These are phyloP conservation scores for Watsonalla binaria DNA, from an alignment of 2,888 invertebrate genomes.

Conservation along the genomic window DNA sequence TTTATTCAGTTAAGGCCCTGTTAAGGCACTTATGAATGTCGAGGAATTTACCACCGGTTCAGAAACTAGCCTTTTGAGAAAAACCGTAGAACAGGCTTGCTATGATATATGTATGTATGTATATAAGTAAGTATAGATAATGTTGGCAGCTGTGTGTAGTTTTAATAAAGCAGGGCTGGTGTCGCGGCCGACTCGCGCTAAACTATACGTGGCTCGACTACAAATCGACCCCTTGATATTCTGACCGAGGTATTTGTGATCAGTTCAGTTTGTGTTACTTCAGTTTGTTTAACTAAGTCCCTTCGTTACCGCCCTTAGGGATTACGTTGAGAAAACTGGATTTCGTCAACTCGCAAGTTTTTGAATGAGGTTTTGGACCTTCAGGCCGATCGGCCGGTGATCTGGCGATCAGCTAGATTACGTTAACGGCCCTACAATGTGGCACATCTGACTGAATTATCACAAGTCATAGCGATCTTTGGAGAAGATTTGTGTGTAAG, in stretches of 20 bases:
- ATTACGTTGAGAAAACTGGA: slow-evolving; percentile 8
- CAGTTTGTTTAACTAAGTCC: slow-evolving; percentile 30
- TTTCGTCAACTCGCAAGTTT: background rate
- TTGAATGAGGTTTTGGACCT: background rate
- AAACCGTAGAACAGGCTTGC: too few species aligned
- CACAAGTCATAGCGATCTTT: too few species aligned
- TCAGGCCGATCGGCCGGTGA: background rate
- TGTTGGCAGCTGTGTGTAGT: background rate
- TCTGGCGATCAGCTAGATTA: background rate
- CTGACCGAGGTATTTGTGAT: slow-evolving; percentile 12
- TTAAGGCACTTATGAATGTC: too few species aligned
- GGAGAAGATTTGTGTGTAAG: too few species aligned
- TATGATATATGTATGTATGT: too few species aligned
- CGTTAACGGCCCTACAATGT: background rate
- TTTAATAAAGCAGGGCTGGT: slow-evolving; percentile 7
- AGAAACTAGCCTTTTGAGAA: too few species aligned
- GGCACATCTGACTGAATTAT: too few species aligned
- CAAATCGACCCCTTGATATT: slow-evolving; percentile 20
- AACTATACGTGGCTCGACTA: slow-evolving; percentile 29
- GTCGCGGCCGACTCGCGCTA: slow-evolving; percentile 9
- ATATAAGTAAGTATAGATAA: too few species aligned
- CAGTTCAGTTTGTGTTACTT: slow-evolving; percentile 15
- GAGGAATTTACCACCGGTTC: too few species aligned
- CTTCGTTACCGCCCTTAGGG: slow-evolving; percentile 20
- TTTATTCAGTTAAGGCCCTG: too few species aligned